These are phyloP conservation scores for Lithophane ornitopus DNA, from an alignment of 2,888 invertebrate genomes.

Conservation along the genomic window DNA sequence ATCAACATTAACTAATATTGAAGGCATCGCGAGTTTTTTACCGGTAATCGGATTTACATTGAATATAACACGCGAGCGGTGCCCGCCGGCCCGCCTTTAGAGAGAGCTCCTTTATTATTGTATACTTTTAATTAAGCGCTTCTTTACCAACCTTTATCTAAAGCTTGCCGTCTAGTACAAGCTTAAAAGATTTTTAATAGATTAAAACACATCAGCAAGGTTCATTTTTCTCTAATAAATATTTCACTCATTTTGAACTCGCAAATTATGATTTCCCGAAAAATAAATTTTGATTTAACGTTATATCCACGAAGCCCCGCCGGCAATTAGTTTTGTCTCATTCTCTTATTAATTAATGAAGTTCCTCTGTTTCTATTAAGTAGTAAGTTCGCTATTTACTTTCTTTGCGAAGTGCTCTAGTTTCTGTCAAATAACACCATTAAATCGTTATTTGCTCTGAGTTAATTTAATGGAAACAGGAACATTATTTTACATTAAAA, in stretches of 20 bases:
- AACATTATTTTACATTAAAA: constrained; percentile 18
- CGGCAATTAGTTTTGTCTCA: constrained; percentile 53
- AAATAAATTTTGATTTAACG: constrained; percentile 41
- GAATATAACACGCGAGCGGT: constrained; percentile 39
- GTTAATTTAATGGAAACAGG: constrained; percentile 30
- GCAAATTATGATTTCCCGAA: constrained; percentile 24
- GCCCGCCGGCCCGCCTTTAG: constrained; percentile 22
- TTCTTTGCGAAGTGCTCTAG: constrained; percentile 52
- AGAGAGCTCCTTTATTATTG: constrained; percentile 50
- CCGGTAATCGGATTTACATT: constrained; percentile 56
- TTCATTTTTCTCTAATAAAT: constrained; percentile 29
- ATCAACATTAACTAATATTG: constrained; percentile 18
- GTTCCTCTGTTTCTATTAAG: constrained; percentile 57
- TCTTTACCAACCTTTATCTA: constrained; percentile 47
- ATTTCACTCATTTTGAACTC: constrained; percentile 22
- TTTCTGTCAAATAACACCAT: constrained; percentile 53
- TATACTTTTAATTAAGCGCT: constrained; percentile 64
- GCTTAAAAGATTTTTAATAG: constrained; percentile 44
- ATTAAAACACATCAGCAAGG: constrained; percentile 45
- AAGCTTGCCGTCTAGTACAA: constrained; percentile 36
- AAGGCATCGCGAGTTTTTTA: constrained; percentile 42
- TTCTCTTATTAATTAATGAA: constrained; percentile 62
- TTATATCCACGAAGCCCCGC: constrained; percentile 17
- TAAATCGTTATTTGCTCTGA: constrained; percentile 43
- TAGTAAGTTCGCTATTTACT: constrained; percentile 57